Percentiles rank a stretch among this genome's conserved stretches.
Evolutionary conservation across 1,140 invertebrate genomes (phyloP).

Genomic region (Pseudomyrmex dendroicus): DNA sequence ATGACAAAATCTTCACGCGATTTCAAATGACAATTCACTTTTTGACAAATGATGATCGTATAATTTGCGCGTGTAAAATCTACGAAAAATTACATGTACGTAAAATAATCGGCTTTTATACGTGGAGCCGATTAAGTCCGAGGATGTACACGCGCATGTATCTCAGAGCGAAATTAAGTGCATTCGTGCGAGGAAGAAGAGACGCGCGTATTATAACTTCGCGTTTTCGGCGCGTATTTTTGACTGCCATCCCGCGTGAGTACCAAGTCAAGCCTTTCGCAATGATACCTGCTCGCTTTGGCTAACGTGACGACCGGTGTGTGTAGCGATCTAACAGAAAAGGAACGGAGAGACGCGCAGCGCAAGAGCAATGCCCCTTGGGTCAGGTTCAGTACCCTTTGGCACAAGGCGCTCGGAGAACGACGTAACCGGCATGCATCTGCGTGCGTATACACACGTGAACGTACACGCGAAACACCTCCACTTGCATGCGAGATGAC

Average conservation of each 20-base stretch:
- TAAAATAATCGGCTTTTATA: too few relatives aligned
- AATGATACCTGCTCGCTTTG: conserved; percentile 70
- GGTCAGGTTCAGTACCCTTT: conserved; percentile 85
- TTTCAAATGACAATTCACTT: too few relatives aligned
- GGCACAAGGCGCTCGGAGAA: conserved; percentile 71
- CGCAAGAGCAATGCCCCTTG: conserved; percentile 83
- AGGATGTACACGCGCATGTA: too few relatives aligned
- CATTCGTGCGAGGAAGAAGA: too few relatives aligned
- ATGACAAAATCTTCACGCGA: too few relatives aligned
- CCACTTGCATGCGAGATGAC: conserved; percentile 46
- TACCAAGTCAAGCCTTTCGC: conserved; percentile 52
- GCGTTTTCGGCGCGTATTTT: conserved; percentile 17
- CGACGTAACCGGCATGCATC: conserved; percentile 64
- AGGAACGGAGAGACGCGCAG: conserved; percentile 80
- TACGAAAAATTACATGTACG: too few relatives aligned
- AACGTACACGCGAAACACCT: conserved; percentile 57
- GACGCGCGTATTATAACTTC: not conserved
- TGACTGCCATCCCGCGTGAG: conserved; percentile 49
- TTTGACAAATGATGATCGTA: too few relatives aligned
- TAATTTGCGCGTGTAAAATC: too few relatives aligned
- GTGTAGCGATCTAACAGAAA: conserved; percentile 81
- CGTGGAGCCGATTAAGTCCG: not conserved
- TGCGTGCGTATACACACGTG: conserved; percentile 49
- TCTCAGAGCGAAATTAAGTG: too few relatives aligned
- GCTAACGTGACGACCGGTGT: conserved; percentile 73